Base-by-base conservation (phyloP, 2,888 invertebrate species). In the Sycophila texana region DNA sequence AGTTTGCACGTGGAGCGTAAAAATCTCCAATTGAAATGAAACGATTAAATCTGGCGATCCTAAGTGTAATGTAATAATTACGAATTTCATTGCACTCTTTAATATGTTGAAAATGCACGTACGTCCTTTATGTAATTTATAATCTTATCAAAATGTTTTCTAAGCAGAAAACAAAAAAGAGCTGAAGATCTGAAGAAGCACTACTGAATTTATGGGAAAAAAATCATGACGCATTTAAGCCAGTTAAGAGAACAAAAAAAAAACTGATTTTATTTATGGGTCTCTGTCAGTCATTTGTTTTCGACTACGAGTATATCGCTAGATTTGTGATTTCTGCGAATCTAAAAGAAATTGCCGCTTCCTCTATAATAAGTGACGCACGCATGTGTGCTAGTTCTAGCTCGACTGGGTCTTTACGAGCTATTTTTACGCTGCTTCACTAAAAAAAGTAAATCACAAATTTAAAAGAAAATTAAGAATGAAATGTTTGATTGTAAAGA, bases 201-300 rank as follows among this genome's bases (percentile, higher is more conserved):
- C 39, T 10, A 39, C 39, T 39, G 39, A 39, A 7, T 7, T 39
- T 39, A 39, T 30, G 7, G 10, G 30, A 61, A 30, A 60, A 60
- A 58, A 26, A 18, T 58, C 22, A 14, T 58, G 22, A 22, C 58
- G 22, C n/a, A 16, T 10, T 26, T 73, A 61, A 53, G 26, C 57
- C 20, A 26, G 63, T 61, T 16, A 26, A 72, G 61, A 57, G 47
- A 22, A 4, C 10, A 30, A n/a, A 49, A 49, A 18, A 57, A 70
- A 71, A 61, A 71, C 71, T 61, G 30, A 65, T 49, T 65, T 71
- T 71, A 77, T 77, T 71, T 77, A 71, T 47, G 60, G 20, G 30
- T 58, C 39, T 51, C n/a, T 13, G 49, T n/a, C 18, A 4, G 51
- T 53, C 58, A 58, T 61, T 66, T 18, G 53, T 72, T 72, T 77